Evolutionary conservation across 2,113 vertebrate species (phyloP), one percentile per base, ranked within the genome.

Genomic region (Camelus bactrianus): DNA sequence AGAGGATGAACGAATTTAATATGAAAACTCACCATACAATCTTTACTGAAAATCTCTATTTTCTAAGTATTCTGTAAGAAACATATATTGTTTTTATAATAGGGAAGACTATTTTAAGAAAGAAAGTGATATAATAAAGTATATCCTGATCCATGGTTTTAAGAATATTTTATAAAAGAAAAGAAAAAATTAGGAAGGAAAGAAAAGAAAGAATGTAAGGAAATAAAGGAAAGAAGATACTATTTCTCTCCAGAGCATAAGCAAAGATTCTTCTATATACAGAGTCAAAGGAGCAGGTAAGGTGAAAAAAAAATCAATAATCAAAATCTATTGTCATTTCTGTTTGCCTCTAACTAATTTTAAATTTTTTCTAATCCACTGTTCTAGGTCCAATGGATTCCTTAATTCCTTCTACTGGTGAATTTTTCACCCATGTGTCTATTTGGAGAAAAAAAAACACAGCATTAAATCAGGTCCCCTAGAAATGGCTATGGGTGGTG

Each of bases 141-240:
- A 24, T 77, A 77, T 52, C 58, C 14, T 94, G 35, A 69, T 24
- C 35, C 14, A 52, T 26, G 0, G 3, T 72, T 65, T 85, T 85
- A 84, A 70, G 4, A 76, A 22, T 79, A 80, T 85, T 89, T 95
- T 60, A 82, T 3, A 90, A 85, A 84, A 28, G 50, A 70, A 91
- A 76, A 65, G 22, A 50, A 86, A 92, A 88, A 82, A 30, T 19
- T 42, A 64, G 14, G n/a, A 91, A 75, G 9, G 46, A 80, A 85
- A 81, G 20, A 35, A 87, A 48, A 26, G 6, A 89, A 30, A 69
- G 6, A 73, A 42, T 70, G 10, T 54, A 6, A 89, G 15, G 46
- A 42, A 58, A n/a, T 22, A 70, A 54, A 83, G 8, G 11, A 65
- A 54, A 83, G 28, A 77, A 62, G 3, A 26, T 1, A 54, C 3